phyloP scores from a whole-genome alignment of 2,888 invertebrate species.

The Eubasilissa splendida region DNA sequence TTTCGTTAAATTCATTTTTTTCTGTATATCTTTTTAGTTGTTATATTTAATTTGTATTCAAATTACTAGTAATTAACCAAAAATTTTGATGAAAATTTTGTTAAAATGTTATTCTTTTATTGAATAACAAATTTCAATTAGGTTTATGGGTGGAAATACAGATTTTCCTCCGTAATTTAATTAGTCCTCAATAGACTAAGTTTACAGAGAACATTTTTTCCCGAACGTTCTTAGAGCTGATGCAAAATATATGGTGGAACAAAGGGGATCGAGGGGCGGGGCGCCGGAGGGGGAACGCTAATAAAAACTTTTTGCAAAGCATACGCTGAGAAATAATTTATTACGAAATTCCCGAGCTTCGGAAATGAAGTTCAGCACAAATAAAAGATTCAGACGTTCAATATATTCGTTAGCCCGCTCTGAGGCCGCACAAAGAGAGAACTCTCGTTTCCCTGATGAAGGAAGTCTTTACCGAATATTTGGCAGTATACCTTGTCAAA shows the following conservation, averaged over 20 bases:
- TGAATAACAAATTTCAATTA: slow-evolving; percentile 1
- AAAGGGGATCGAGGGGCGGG: slow-evolving; percentile 14
- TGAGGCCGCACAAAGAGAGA: slow-evolving; percentile 32
- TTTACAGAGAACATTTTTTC: slow-evolving; percentile 18
- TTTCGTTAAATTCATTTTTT: no score
- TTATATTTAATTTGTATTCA: no score
- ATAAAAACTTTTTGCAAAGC: slow-evolving; percentile 42
- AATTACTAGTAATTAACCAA: no score
- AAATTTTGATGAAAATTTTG: neutral
- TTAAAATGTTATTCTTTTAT: neutral
- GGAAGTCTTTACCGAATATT: slow-evolving; percentile 41
- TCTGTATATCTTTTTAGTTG: no score
- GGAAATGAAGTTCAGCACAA: slow-evolving; percentile 36
- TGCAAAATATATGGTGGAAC: slow-evolving; percentile 35
- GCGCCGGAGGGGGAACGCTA: slow-evolving; percentile 3
- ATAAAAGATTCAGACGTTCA: slow-evolving; percentile 42
- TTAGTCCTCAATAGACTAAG: slow-evolving; percentile 25
- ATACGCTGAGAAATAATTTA: slow-evolving; percentile 43
- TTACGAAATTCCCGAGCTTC: slow-evolving; percentile 35
- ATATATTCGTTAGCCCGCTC: slow-evolving; percentile 27
- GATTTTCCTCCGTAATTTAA: slow-evolving; percentile 18
- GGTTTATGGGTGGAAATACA: neutral
- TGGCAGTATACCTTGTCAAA: neutral
- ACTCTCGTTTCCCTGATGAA: slow-evolving; percentile 34
- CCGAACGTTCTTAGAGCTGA: slow-evolving; percentile 23